Base-by-base conservation (phyloP, 2,113 vertebrate genomes). In the Clarias macrocephalus region DNA sequence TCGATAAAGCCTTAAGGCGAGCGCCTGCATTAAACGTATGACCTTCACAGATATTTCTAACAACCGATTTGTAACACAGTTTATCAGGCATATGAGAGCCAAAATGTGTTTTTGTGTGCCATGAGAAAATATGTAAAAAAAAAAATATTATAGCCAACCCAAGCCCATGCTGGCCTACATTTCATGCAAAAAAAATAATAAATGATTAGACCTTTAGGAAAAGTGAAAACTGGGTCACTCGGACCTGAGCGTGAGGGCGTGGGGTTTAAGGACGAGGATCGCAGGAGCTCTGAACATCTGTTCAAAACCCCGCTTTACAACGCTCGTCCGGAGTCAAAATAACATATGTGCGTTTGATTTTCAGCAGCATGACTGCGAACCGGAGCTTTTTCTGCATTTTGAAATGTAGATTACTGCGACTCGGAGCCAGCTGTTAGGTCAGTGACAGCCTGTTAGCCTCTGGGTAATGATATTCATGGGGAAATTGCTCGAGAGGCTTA, bases 391-490 rank as follows among this genome's bases (percentile, higher is more conserved):
- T 60, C 70, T 25, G 33, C 19, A 23, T 68, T 89, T 76, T 88
- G 33, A 89, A 88, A 89, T 83, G 76, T 87, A 80, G 88, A 90
- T 90, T 85, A 83, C 77, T 82, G 52, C 73, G 68, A 75, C 81
- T 68, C 30, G 62, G 84, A 15, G 42, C 75, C 87, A 88, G 87
- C 84, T 80, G 86, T 86, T 57, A 85, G 84, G 76, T 73, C 82
- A 86, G 60, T 85, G 66, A 42, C 72, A 86, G 88, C 84, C 82
- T n/a, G 81, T 75, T 85, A 89, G 89, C 82, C 83, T 84, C 65
- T 5, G 59, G 80, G 73, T 90, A 88, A 88, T 84, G 68, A 89
- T 72, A 91, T 90, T 84, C 88, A 88, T 88, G 89, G 85, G 83
- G 76, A 82, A 84, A 88, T 90, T 87, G 81, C 85, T 68, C 30